Conservation (phyloP, 92 coral and sea anemone species). For the Desmophyllum pertusum region DNA sequence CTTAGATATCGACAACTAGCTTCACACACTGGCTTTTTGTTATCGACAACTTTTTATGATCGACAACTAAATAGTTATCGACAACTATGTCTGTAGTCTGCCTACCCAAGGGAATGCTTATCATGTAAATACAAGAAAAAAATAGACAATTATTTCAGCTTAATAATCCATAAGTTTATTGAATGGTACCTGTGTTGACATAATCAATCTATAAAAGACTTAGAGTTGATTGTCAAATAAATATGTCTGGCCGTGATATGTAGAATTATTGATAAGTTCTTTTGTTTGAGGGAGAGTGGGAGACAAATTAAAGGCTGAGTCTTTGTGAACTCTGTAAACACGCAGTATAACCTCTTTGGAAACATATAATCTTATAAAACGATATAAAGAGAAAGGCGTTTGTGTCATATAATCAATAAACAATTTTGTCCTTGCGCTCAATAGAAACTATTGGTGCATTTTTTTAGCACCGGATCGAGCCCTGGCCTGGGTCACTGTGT, state of each 20-base stretch:
- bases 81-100: too few relatives aligned
- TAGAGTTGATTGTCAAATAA: slow-evolving; percentile 1
- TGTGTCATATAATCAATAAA: neutral
- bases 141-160: neutral
- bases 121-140: neutral
- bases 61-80: too few relatives aligned
- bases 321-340: neutral
- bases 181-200: neutral
- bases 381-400: neutral
- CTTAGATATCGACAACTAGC: too few relatives aligned
- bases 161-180: neutral
- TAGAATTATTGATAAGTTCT: neutral
- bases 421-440: neutral
- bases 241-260: neutral
- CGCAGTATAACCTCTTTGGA: neutral
- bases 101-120: neutral
- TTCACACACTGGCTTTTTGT: too few relatives aligned
- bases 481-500: too few relatives aligned
- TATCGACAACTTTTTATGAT: too few relatives aligned
- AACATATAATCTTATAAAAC: neutral
- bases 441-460: neutral
- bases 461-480: too few relatives aligned
- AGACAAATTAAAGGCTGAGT: neutral
- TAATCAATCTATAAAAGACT: neutral
- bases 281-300: neutral